Evolutionary conservation across 30 jellyfish, hydroid and myxozoan species (phyloP).

Genomic region (Aurelia sp.): DNA sequence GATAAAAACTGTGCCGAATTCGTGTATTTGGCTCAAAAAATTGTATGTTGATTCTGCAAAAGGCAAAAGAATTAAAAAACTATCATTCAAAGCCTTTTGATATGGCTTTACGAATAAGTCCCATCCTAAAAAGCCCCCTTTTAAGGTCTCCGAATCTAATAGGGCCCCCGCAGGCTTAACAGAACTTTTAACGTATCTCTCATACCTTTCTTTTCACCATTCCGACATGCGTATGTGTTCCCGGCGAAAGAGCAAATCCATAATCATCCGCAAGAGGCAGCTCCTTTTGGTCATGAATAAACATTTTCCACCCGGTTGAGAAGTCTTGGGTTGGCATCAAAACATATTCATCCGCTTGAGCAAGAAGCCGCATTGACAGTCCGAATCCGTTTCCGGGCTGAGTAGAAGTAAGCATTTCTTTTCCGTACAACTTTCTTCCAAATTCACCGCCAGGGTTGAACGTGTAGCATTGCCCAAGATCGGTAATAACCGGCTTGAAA

Average conservation of each 20-base stretch:
- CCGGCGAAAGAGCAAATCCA: conserved; percentile 79
- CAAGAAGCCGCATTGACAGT: conserved; percentile 45
- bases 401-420: conserved; percentile 24
- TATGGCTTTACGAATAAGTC: too few relatives aligned
- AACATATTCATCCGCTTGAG: conserved; percentile 57
- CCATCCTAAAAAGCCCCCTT: too few relatives aligned
- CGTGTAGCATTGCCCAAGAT: conserved; percentile 72
- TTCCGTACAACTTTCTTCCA: neutral
- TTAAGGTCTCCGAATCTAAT: too few relatives aligned
- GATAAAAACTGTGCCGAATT: too few relatives aligned
- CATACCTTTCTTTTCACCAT: conserved; percentile 64
- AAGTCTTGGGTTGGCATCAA: conserved; percentile 71
- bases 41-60: too few relatives aligned
- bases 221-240: conserved; percentile 71
- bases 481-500: conserved; percentile 67
- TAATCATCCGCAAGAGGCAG: conserved; percentile 70
- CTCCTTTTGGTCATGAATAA: conserved; percentile 71
- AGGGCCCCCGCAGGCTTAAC: too few relatives aligned
- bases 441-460: conserved; percentile 63
- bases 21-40: too few relatives aligned
- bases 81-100: too few relatives aligned
- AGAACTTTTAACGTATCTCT: too few relatives aligned
- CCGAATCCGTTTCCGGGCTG: conserved; percentile 80
- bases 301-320: conserved; percentile 70
- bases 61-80: too few relatives aligned